A percentile compares a stretch with the other conserved stretches of the same genome.
Evolutionary conservation across 2,113 vertebrate genomes (phyloP).

Genomic region (Nothocercus nigrocapillus): DNA sequence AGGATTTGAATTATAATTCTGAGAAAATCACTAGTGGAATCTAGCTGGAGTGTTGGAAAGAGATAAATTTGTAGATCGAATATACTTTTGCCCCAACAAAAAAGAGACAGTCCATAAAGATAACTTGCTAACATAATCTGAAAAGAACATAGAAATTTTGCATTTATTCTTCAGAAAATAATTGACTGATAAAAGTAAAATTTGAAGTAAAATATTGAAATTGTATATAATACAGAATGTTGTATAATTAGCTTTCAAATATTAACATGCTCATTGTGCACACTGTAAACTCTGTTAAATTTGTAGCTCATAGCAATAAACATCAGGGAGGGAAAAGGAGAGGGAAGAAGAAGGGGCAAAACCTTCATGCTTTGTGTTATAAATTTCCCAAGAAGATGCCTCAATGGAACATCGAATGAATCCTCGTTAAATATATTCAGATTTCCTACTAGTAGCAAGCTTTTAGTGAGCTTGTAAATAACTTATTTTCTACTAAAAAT

Average conservation of each 20-base stretch:
- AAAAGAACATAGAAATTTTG: background rate
- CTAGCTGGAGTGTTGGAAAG: background rate
- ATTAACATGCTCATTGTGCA: background rate
- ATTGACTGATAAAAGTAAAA: background rate
- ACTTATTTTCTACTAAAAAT: background rate
- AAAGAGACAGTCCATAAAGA: background rate
- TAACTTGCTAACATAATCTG: background rate
- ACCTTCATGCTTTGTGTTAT: background rate
- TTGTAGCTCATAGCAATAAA: background rate
- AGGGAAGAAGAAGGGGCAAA: background rate
- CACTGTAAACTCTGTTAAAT: background rate
- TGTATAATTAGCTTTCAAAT: background rate
- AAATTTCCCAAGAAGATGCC: background rate
- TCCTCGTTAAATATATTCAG: background rate
- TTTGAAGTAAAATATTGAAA: background rate
- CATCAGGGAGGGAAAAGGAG: background rate
- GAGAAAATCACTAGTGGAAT: background rate
- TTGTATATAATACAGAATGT: background rate
- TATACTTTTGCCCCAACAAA: background rate
- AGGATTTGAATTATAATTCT: background rate
- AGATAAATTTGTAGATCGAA: background rate
- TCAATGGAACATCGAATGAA: background rate
- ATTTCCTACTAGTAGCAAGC: background rate
- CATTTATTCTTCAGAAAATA: background rate
- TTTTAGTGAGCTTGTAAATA: background rate